Conservation (phyloP, 64 coral and sea anemone genomes). For the Astreopora myriophthalma region DNA sequence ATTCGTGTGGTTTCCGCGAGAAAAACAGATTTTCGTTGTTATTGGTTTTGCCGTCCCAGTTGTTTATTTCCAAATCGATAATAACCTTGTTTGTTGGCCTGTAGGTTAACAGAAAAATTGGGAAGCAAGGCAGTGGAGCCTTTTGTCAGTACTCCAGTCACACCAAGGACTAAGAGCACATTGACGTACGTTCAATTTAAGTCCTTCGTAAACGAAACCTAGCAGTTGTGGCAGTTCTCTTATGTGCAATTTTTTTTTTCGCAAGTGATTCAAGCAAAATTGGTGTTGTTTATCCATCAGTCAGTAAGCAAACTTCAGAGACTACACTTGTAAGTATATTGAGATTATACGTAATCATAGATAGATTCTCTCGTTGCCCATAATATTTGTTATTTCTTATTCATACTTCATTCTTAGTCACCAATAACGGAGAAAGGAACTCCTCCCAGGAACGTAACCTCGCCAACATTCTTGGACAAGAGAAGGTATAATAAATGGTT, state of each 20-base stretch:
- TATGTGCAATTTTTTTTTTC: neutral
- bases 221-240: neutral
- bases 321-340: constrained; percentile 2
- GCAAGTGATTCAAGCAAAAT: constrained; percentile 57
- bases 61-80: neutral
- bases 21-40: neutral
- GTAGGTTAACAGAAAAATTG: neutral
- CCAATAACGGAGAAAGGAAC: constrained; percentile 4
- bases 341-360: neutral
- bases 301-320: constrained; percentile 27
- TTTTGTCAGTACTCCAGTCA: constrained; percentile 74
- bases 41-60: too few species aligned
- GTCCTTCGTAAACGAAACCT: neutral
- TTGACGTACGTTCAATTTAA: constrained; percentile 56
- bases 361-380: neutral
- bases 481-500: constrained; percentile 53
- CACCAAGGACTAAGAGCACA: constrained; percentile 43
- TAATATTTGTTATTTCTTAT: neutral
- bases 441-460: constrained; percentile 16
- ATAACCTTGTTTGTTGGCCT: neutral
- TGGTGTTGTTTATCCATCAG: constrained; percentile 53
- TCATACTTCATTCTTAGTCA: neutral
- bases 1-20: too few species aligned
- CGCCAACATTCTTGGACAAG: constrained; percentile 89
- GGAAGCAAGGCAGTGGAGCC: neutral